Base-by-base conservation (phyloP, 53 echinoderm and acorn worm species). In the Stichopus horrens region DNA sequence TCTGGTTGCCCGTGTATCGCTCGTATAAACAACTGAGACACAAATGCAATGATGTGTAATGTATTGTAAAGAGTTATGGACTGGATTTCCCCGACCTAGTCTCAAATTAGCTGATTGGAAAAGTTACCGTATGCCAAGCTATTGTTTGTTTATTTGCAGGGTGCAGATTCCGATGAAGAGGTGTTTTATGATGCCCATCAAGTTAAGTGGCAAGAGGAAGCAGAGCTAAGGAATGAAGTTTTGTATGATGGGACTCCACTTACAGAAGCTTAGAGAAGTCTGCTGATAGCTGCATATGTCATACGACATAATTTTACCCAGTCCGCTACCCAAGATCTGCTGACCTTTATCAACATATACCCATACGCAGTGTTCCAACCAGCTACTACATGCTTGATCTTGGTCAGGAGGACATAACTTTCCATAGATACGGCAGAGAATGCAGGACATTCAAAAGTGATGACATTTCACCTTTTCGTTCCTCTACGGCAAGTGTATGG, bases 311-410 rank as follows among this genome's bases (percentile, higher is more conserved):
- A 89, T 16, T 54, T 92, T 0, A 67, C 92, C 5, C 60, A 74
- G 21, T 53, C 51, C 7, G 89, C 81, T 57, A 55, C 89, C 9
- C 89, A 89, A 68, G 92, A 92, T 89, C 53, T 92, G 14, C 83
- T 92, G 37, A 21, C 14, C 14, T 37, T 90, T 9, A 89, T 89
- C 6, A 89, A 89, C 86, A 84, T 55, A 53, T 86, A 21, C 92
- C 92, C 5, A 66, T 9, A 7, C 83, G 74, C 23, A 78, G 86
- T 55, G 73, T 92, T 8, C 80, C 86, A 84, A 13, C 57, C 7
- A 86, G 89, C 57, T 80, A 88, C 16, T 91, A 91, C 51, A 21
- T 81, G 22, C 79, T 91, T 74, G 76, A 90, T 54, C 76, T 52
- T 19, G 79, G 73, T 21, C 13, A 82, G 18, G 83, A 83, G 18